phyloP scores from a whole-genome alignment of 2,113 vertebrate genomes.

The Struthio camelus region DNA sequence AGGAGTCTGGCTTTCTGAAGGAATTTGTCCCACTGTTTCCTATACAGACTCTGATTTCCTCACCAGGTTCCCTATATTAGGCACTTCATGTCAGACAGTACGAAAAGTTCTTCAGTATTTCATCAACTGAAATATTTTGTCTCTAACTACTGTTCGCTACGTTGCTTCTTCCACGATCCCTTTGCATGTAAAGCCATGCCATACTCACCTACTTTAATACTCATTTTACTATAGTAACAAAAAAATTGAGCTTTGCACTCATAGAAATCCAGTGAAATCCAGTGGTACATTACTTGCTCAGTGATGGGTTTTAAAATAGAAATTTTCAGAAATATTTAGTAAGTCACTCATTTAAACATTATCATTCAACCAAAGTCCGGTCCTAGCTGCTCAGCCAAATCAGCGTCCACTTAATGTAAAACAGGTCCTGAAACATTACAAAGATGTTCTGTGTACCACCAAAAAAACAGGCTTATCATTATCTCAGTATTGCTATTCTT shows the following conservation, averaged over 20 bases:
- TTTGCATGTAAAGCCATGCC: accelerated
- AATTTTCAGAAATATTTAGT: background rate
- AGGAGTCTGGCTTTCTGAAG: background rate
- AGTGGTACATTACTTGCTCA: background rate
- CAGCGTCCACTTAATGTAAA: background rate
- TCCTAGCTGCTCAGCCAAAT: background rate
- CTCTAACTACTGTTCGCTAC: background rate
- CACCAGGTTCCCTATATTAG: accelerated
- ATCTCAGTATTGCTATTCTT: background rate
- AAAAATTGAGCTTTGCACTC: background rate
- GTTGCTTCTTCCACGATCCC: background rate
- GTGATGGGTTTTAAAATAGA: background rate
- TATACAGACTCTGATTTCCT: background rate
- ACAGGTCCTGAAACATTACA: background rate
- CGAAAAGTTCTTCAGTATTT: accelerated
- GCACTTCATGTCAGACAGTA: background rate
- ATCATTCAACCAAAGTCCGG: background rate
- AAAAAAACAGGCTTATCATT: background rate
- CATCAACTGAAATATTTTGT: accelerated
- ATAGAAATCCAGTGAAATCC: slow-evolving; percentile 5
- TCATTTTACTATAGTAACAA: background rate
- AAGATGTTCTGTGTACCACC: background rate
- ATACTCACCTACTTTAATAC: background rate
- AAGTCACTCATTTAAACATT: background rate
- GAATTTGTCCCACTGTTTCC: background rate